Evolutionary conservation across 2,888 invertebrate species (phyloP), one percentile per base, ranked within the genome.

Genomic region (Orthosia incerta): DNA sequence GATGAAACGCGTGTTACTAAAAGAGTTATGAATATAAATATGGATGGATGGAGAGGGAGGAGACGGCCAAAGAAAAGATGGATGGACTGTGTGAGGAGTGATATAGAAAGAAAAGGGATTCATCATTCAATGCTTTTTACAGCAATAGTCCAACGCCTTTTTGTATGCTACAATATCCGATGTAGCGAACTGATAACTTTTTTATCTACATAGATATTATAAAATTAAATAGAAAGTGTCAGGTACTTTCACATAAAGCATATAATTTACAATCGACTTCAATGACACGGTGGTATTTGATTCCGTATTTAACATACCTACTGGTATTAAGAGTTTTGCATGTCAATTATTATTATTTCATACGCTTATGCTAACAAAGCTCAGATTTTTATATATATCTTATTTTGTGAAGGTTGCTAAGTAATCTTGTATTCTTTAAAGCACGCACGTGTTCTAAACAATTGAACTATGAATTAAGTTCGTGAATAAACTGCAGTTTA

Each of bases 221-320:
- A 31, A 61, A 63, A 64, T 83, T 74, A 31, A 74, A 76, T 79
- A 76, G 80, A 83, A 85, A 83, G 83, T 76, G 55, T 71, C 71
- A 56, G 20, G n/a, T 23, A 74, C 82, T 82, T 78, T 84, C 76
- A 76, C 73, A 57, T 68, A 69, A 64, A 82, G 46, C 61, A 57
- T 66, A 71, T 15, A 75, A 66, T 55, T 70, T 70, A 61, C 71
- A 67, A 55, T 71, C 71, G 60, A 20, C 51, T 59, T 69, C 75
- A 72, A 63, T 67, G 56, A 70, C 69, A 64, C 60, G 57, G 62
- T 79, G 71, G 75, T 67, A 72, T 53, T 46, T 45, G 16, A 70
- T 70, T 71, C 55, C 23, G 48, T 31, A 60, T 74, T 48, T 62
- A 53, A 57, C 53, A 74, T 31, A 67, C 13, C 55, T 69, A 48